Conservation (phyloP, 2,888 invertebrate species). For the Cryptocephalus moraei region DNA sequence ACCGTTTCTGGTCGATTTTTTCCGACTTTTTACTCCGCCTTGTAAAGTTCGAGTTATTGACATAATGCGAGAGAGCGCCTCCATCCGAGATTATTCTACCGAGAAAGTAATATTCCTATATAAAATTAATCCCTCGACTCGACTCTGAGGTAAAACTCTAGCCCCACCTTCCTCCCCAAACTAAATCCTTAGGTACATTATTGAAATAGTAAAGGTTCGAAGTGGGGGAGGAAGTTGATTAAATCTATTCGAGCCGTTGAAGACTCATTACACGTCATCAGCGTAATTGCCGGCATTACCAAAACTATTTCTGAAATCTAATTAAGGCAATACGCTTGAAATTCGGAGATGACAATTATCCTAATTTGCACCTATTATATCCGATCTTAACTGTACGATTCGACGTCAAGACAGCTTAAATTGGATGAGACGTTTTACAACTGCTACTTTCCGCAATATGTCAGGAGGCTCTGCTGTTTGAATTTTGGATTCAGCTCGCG, state of each 20-base stretch:
- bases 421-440: conserved; percentile 22
- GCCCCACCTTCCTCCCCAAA: too few relatives aligned
- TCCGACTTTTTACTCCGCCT: too few relatives aligned
- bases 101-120: too few relatives aligned
- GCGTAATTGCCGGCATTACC: conserved; percentile 34
- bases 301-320: conserved; percentile 37
- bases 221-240: background rate
- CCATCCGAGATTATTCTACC: too few relatives aligned
- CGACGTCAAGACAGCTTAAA: conserved; percentile 32
- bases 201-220: too few relatives aligned
- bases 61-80: too few relatives aligned
- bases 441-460: conserved; percentile 13
- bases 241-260: conserved; percentile 8
- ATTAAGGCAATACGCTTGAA: conserved; percentile 36
- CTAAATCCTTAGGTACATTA: too few relatives aligned
- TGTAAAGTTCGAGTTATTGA: too few relatives aligned
- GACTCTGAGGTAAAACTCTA: too few relatives aligned
- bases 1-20: too few relatives aligned
- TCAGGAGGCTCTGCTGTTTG: background rate
- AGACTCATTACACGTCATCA: conserved; percentile 33
- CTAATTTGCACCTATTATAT: conserved; percentile 38
- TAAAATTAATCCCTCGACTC: too few relatives aligned
- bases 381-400: conserved; percentile 28
- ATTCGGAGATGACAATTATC: conserved; percentile 38
- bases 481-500: background rate